Evolutionary conservation across 2,113 vertebrate genomes (phyloP), one percentile per base, ranked within the genome.

Genomic region (Chaenocephalus aceratus): DNA sequence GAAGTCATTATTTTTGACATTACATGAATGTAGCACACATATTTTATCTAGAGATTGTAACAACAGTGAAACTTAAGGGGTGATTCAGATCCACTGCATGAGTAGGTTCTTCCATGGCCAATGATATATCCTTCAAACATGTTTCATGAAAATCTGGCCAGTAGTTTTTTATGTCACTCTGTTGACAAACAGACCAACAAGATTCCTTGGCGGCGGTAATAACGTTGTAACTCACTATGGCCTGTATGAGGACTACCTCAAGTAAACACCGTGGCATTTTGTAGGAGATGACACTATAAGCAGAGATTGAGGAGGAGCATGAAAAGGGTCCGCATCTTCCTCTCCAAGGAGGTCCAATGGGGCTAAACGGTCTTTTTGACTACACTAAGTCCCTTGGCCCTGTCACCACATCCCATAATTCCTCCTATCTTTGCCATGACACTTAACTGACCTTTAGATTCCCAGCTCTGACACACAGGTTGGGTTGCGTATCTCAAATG

Each of bases 381-480:
- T 6, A 52, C 54, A 67, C 56, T 61, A 65, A 83, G 83, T 64
- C 72, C 51, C 66, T 73, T 63, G 60, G 58, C 75, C 60, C 67
- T 74, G 67, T 77, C 84, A 64, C 70, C 69, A 59, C 64, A 68
- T 85, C 74, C 86, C 84, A 79, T 85, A 66, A 82, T 86, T 85
- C 80, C 71, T 82, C 46, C 73, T 58, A 76, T 85, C 79, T 75
- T 72, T 76, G 83, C 74, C 10, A 4, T 79, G 88, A 85, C 85
- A 85, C 88, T 80, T 58, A 68, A 66, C 57, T 83, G 86, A 91
- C 88, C 87, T 89, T 86, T 89, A 82, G 81, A 83, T 75, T 91
- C 67, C 72, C 84, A n/a, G 59, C 75, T 74, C 75, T 82, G 87
- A 89, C 88, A 86, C 83, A 79, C 70, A 72, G 72, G 80, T 89